Base-by-base conservation (phyloP, 2,888 invertebrate species). In the Eurytoma californica region DNA sequence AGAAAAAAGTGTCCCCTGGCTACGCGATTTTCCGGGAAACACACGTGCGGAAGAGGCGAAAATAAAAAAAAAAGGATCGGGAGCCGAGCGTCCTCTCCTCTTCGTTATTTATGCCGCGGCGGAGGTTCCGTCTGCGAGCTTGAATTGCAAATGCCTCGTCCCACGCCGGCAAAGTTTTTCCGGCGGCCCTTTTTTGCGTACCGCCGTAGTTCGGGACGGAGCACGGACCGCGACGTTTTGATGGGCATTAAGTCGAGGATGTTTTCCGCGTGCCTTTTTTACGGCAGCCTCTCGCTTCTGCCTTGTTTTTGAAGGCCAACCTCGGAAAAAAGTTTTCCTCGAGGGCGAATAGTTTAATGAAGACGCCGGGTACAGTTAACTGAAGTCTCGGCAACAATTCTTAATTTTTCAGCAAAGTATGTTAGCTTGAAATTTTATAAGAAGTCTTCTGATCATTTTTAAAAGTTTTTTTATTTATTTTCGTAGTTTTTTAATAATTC, bases 61-160 rank as follows among this genome's bases (percentile, higher is more conserved):
- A 69, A 53, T 14, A 60, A 61, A 28, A n/a, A 18, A 28, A 24
- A 18, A 60, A 39, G 39, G 47, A 65, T 55, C 63, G 30, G 16
- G n/a, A 16, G 30, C 39, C 39, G 49, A 68, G 30, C 30, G n/a
- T 57, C 28, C 49, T 4, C 28, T 20, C 1, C 55, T 53, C 68
- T 58, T 79, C 65, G 65, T 79, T 74, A 79, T 79, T 69, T 79
- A 79, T 79, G 79, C 74, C 39, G 39, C 39, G 39, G 39, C 39
- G 39, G 69, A 73, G 47, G n/a, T 20, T 55, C 24, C 47, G 58
- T 68, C 58, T 51, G 24, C 47, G 30, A 39, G 69, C 69, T 79
- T 70, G 69, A 70, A 74, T 79, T 73, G 63, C 79, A 74, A 79
- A 70, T 73, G 51, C 61, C 47, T 13, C 57, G 18, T 53, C 57